phyloP scores from a whole-genome alignment of 2,888 invertebrate genomes.

The Dichetophora obliterata region DNA sequence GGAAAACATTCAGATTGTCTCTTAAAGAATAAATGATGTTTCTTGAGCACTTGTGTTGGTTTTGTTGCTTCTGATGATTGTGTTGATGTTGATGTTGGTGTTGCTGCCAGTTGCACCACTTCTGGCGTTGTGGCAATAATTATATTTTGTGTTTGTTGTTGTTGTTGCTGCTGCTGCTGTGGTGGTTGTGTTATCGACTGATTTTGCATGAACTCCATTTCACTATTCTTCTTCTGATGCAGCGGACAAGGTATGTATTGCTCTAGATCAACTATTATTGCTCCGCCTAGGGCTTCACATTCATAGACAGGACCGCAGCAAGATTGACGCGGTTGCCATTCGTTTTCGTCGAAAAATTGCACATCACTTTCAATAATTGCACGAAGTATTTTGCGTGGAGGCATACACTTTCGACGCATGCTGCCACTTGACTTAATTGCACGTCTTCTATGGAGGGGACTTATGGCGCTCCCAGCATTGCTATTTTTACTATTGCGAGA shows the following conservation, averaged over 20 bases:
- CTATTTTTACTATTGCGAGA: conserved; percentile 34
- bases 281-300: conserved; percentile 53
- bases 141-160: conserved; percentile 35
- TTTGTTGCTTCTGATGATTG: conserved; percentile 37
- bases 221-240: conserved; percentile 52
- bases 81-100: conserved; percentile 5
- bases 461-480: background rate
- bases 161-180: conserved; percentile 33
- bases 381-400: conserved; percentile 60
- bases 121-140: conserved; percentile 47
- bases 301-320: conserved; percentile 66
- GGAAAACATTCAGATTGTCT: conserved; percentile 67
- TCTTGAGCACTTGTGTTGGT: conserved; percentile 64
- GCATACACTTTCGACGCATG: conserved; percentile 61
- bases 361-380: conserved; percentile 51
- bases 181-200: conserved; percentile 32
- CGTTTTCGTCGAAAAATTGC: conserved; percentile 63
- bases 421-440: conserved; percentile 52
- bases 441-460: conserved; percentile 25
- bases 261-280: conserved; percentile 63
- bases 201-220: conserved; percentile 26
- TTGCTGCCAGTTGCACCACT: conserved; percentile 44
- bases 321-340: conserved; percentile 61
- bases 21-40: conserved; percentile 69
- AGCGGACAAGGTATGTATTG: conserved; percentile 63